phyloP scores from a whole-genome alignment of 1,140 invertebrate genomes.

The Campodea augens region DNA sequence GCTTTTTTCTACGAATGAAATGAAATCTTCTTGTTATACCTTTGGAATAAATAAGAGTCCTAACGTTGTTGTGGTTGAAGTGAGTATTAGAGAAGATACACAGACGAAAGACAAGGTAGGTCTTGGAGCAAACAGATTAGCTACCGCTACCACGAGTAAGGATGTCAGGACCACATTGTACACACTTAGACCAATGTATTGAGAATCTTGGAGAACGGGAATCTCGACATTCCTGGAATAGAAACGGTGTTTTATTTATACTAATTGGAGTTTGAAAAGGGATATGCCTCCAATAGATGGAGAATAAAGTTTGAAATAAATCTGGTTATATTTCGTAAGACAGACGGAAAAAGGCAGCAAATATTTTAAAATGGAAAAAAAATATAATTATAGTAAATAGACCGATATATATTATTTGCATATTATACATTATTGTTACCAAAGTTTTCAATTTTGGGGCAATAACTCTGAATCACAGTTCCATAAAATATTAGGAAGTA shows the following conservation, averaged over 20 bases:
- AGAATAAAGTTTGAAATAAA: too few relatives aligned
- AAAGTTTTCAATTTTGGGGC: too few relatives aligned
- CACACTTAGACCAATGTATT: slow-evolving; percentile 85
- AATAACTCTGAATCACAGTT: too few relatives aligned
- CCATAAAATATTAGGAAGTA: too few relatives aligned
- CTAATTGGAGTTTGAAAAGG: too few relatives aligned
- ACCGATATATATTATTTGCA: background rate
- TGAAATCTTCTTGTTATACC: slow-evolving; percentile 25
- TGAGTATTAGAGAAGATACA: slow-evolving; percentile 58
- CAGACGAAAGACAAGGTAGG: slow-evolving; percentile 66
- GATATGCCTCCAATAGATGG: too few relatives aligned
- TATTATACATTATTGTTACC: too few relatives aligned
- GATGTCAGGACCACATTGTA: slow-evolving; percentile 81
- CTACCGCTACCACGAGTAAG: slow-evolving; percentile 61
- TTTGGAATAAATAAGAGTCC: slow-evolving; percentile 76
- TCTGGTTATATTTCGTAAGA: background rate
- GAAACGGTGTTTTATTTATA: too few relatives aligned
- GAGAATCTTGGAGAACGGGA: slow-evolving; percentile 90
- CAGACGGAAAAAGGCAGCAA: too few relatives aligned
- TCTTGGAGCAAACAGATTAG: slow-evolving; percentile 63
- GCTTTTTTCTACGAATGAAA: too few relatives aligned
- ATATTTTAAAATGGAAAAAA: too few relatives aligned
- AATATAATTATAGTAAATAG: background rate
- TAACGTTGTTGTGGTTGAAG: slow-evolving; percentile 67
- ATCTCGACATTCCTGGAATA: slow-evolving; percentile 68